Base-by-base conservation (phyloP, 2,797 vertebrate genomes). In the Mus minutoides region DNA sequence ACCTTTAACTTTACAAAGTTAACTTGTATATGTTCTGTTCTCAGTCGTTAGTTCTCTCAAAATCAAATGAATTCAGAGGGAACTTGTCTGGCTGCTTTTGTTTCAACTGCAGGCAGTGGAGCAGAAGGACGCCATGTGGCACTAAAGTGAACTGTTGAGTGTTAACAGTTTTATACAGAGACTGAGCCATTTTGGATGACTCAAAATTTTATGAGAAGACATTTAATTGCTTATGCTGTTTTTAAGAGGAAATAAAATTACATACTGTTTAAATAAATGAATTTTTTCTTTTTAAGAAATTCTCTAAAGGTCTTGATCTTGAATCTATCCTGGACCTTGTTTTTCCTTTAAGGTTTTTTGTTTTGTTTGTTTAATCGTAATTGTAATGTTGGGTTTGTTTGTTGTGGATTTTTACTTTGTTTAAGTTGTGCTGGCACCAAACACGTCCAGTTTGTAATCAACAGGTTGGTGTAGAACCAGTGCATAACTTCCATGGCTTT, bases 361-460 rank as follows among this genome's bases (percentile, higher is more conserved):
- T 98, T 89, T 49, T 90, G 75, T 77, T 78, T 98, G 96, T 98
- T 95, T 94, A 91, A 49, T 93, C 92, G 98, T 96, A 96, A 52
- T 98, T 97, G 98, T 98, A 94, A 78, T 92, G 75, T 17, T 80
- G 71, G 52, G 69, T 62, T 77, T 67, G 67, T 75, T 88, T 91
- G 93, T 87, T 87, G 85, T 92, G 71, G 89, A 13, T 29, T 90
- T 64, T 73, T 37, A n/a, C 43, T 62, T 54, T 46, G 46, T 46
- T 46, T 87, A 98, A 98, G 98, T 99, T 98, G 98, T 98, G 98
- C 97, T 98, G 98, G 98, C 98, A 99, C 98, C 99, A 99, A 98
- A 99, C 98, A 98, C 98, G 98, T 99, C 99, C 98, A 98, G 98
- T 99, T 99, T 99, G 98, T 99, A 98, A 98, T 99, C 98, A 98